phyloP scores from a whole-genome alignment of 2,888 invertebrate genomes.

The Cristatella mucedo region DNA sequence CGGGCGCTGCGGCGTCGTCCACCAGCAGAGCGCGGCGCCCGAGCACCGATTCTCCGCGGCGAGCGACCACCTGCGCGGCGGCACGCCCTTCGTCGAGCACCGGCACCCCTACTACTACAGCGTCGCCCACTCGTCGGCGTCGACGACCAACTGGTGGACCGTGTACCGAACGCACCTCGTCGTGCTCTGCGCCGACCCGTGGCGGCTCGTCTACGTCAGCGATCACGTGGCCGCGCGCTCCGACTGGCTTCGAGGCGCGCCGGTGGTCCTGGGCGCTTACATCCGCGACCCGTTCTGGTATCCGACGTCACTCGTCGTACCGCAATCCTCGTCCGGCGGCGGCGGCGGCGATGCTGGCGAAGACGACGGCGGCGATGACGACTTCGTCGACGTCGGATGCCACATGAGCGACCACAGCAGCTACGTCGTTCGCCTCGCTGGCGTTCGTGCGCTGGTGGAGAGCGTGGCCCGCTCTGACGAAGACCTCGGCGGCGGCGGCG shows the following conservation, averaged over 20 bases:
- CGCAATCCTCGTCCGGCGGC: too few species aligned
- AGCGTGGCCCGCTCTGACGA: too few species aligned
- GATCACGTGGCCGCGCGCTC: slow-evolving; percentile 15
- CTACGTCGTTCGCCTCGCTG: slow-evolving; percentile 15
- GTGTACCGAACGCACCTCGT: slow-evolving; percentile 17
- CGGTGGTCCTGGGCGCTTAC: slow-evolving; percentile 15
- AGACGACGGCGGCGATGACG: slow-evolving; percentile 14
- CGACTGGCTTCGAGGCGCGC: slow-evolving; percentile 14
- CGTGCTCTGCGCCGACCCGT: slow-evolving; percentile 15
- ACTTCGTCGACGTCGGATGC: slow-evolving; percentile 15
- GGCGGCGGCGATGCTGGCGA: too few species aligned
- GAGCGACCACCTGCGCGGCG: slow-evolving; percentile 17
- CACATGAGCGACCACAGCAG: slow-evolving; percentile 18
- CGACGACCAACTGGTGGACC: too few species aligned
- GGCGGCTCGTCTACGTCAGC: slow-evolving; percentile 17
- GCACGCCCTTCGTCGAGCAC: slow-evolving; percentile 17
- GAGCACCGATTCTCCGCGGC: slow-evolving; percentile 16
- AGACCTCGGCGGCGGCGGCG: too few species aligned
- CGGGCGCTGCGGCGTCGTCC: background rate
- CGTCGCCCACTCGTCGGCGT: slow-evolving; percentile 16
- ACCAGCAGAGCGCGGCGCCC: background rate
- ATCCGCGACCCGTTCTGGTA: slow-evolving; percentile 19
- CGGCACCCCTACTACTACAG: slow-evolving; percentile 17
- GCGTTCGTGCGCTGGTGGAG: slow-evolving; percentile 11
- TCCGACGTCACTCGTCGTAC: slow-evolving; percentile 17